Base-by-base conservation (phyloP, 2,797 vertebrate species). In the Diplodus sargus region DNA sequence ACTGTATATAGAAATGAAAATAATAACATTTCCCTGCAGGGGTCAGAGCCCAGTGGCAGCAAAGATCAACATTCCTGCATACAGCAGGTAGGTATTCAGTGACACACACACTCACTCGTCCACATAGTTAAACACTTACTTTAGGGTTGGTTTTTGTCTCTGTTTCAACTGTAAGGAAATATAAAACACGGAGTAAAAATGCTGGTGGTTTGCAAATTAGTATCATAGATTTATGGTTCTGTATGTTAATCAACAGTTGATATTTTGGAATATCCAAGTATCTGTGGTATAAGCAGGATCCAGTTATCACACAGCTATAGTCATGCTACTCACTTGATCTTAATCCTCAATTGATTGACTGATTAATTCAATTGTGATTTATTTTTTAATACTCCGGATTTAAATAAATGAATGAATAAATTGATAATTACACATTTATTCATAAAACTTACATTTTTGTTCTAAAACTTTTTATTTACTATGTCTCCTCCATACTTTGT, bases 21-120 rank as follows among this genome's bases (percentile, higher is more conserved):
- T 34, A 34, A 34, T 34, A 34, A 9, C 34, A 17, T 78, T 62
- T 77, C 15, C 53, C 54, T 70, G 42, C 47, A 78, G 80, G 57
- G 28, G 8, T n/a, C n/a, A 48, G 47, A 74, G 18, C 25, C 8
- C 60, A 34, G 18, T 20, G 17, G 23, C 65, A 52, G 22, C 0
- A 1, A 42, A 12, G 58, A 61, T 34, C 13, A 61, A 0, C 62
- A 28, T 43, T 56, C 2, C 57, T 39, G 61, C 51, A 72, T 43
- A 34, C 47, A 57, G 43, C 57, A 64, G 72, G 81, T 65, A 74
- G 43, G 68, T 34, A 57, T 30, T 59, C 7, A 59, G 0, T 69
- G 43, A 53, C 0, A 0, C 42, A 45, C 17, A 0, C 42, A 34
- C 17, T 48, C 43, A 48, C 57, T 66, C 22, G 1, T 23, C 5